Base-by-base conservation (phyloP, 2,888 invertebrate species). In the Chorisops tibialis region DNA sequence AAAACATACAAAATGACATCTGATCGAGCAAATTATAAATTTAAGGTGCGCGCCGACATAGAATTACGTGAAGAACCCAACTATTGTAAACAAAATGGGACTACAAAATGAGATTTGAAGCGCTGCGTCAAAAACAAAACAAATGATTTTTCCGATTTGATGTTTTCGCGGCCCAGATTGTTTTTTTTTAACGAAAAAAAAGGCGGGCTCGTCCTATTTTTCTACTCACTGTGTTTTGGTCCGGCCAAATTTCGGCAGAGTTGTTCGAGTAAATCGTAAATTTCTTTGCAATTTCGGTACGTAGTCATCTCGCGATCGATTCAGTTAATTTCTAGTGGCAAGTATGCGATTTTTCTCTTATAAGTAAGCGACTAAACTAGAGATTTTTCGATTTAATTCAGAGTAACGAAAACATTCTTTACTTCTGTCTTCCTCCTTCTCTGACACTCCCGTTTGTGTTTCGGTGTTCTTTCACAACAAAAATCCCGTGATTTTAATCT, bases 191-290 rank as follows among this genome's bases (percentile, higher is more conserved):
- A n/a, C 21, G 59, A 48, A 30, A 14, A 43, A 65, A 65, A 51
- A 16, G 52, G 49, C 49, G 30, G 6, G 30, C 43, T 37, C 49
- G 30, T 18, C 4, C 19, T 18, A 21, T 30, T 30, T 30, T 30
- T 30, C 11, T 24, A 67, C 67, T 64, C 50, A 67, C 67, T 62
- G 58, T 64, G 61, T 56, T 63, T 59, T 47, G 59, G 48, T n/a
- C 71, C 69, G 21, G 67, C 68, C 38, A 70, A 66, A 64, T 66
- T 70, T 67, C 69, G 68, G 65, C 73, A 73, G 47, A 74, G 69
- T 63, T 68, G 69, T 49, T 72, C 72, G 35, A 74, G 63, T 59
- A 72, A 68, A 64, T 70, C 70, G 63, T 71, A 72, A 48, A 73
- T 72, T 59, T 72, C 71, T 67, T 70, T 72, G 63, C 69, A 72